Base-by-base conservation (phyloP, 2,888 invertebrate species). In the Ryuthela nishihirai region DNA sequence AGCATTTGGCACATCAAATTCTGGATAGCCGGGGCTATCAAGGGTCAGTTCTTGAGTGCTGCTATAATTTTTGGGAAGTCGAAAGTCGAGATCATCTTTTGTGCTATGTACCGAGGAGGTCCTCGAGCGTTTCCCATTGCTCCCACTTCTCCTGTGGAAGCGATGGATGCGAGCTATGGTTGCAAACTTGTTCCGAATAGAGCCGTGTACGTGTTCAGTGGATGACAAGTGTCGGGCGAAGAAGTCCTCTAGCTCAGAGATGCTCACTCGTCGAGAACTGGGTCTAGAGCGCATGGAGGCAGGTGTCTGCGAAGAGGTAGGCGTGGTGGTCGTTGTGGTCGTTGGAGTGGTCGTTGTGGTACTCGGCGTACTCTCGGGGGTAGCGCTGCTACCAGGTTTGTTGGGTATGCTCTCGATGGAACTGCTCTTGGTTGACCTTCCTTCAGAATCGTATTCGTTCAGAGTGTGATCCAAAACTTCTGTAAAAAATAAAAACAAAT, bases 161-260 rank as follows among this genome's bases (percentile, higher is more conserved):
- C n/a, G n/a, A n/a, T 58, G 58, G 26, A 58, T 53, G 5, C 58
- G 25, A 5, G 58, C 58, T 0, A 47, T 15, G 6, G 58, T 58
- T 34, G 58, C 58, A 25, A 49, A 58, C 20, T 55, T 62, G 40
- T 55, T 38, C 24, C 36, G 23, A 9, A 41, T 44, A 25, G 34
- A 41, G 4, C 29, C 52, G 9, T 42, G 29, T 4, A 47, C 49
- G 4, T 38, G 43, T n/a, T 25, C 36, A 1, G 23, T 32, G 1
- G 15, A 20, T 4, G 54, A 47, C n/a, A 49, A 17, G 26, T 92
- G 91, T 34, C 90, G 79, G 76, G 90, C 88, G 81, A 94, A 92
- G 69, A 94, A 81, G 76, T 92, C 91, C 78, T 93, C 90, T 59
- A 94, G 81, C 75, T 93, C 93, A 2, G 88, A 87, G 20, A 92